Conservation (phyloP, 2,888 invertebrate species). For the Drosophila rellima region DNA sequence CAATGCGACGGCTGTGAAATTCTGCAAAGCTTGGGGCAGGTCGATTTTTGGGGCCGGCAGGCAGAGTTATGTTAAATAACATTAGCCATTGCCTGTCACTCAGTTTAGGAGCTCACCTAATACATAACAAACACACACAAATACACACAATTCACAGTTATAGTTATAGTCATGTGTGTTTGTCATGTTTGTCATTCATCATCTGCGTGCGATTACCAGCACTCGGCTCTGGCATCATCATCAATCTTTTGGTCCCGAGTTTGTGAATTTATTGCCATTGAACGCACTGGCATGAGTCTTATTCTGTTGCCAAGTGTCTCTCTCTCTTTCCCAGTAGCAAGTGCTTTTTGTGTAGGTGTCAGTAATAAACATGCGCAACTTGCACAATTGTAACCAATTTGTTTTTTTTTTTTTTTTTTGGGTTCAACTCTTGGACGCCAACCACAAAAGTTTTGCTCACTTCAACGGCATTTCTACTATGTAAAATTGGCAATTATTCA, state of each 20-base stretch:
- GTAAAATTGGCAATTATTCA: slow-evolving; percentile 73
- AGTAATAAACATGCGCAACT: slow-evolving; percentile 52
- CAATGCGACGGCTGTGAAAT: slow-evolving; percentile 39
- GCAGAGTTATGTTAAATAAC: slow-evolving; percentile 62
- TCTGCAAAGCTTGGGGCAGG: slow-evolving; percentile 13
- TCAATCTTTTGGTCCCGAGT: slow-evolving; percentile 65
- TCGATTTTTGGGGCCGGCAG: not conserved
- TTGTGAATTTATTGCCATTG: slow-evolving; percentile 59
- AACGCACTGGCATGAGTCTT: slow-evolving; percentile 1
- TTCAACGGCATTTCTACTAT: slow-evolving; percentile 26
- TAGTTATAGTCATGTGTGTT: slow-evolving; percentile 36
- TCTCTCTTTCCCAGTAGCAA: slow-evolving; percentile 17
- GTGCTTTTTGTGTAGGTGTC: slow-evolving; percentile 51
- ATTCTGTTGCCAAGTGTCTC: slow-evolving; percentile 21
- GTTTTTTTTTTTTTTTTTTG: slow-evolving; percentile 55
- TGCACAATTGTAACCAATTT: slow-evolving; percentile 68
- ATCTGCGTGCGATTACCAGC: slow-evolving; percentile 68
- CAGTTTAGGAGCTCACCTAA: slow-evolving; percentile 37
- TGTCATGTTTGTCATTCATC: slow-evolving; percentile 64
- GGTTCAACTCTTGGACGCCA: slow-evolving; percentile 17
- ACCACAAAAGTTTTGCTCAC: slow-evolving; percentile 35
- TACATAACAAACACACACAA: slow-evolving; percentile 20
- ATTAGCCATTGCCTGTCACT: slow-evolving; percentile 57
- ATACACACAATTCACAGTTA: slow-evolving; percentile 16
- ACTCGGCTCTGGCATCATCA: slow-evolving; percentile 63